Evolutionary conservation across 2,113 vertebrate species (phyloP).

Genomic region (Lepidothrix coronata): DNA sequence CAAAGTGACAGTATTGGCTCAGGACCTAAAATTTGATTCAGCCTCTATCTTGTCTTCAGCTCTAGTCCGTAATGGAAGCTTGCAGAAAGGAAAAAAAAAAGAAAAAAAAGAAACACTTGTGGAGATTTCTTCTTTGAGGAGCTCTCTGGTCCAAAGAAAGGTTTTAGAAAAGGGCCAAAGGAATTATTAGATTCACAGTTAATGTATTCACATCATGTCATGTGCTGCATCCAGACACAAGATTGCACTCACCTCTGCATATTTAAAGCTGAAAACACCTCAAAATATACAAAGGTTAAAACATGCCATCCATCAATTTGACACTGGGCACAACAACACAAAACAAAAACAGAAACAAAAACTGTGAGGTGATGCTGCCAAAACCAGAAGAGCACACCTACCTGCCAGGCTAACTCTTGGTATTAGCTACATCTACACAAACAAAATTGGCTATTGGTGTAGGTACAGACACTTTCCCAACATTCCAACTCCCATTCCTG

Average conservation of each 20-base stretch:
- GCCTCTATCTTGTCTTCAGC: neutral
- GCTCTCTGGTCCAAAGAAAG: neutral
- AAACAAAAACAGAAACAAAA: neutral
- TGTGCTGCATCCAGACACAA: neutral
- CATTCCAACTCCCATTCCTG: neutral
- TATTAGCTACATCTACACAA: neutral
- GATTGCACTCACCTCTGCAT: neutral
- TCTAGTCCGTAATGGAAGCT: neutral
- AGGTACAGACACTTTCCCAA: neutral
- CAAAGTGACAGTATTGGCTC: neutral
- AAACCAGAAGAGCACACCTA: neutral
- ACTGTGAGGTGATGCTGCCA: neutral
- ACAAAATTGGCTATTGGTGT: neutral
- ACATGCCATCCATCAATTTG: neutral
- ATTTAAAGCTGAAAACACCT: neutral
- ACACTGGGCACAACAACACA: neutral
- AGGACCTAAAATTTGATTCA: neutral
- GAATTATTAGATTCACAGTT: neutral
- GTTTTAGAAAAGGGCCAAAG: neutral
- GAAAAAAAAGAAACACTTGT: fast-evolving
- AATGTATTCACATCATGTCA: neutral
- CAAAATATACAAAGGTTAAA: neutral
- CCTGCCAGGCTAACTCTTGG: neutral
- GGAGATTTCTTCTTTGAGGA: neutral
- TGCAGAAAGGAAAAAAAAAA: neutral